Conservation (phyloP, 2,113 vertebrate species). For the Ammodramus savannarum region DNA sequence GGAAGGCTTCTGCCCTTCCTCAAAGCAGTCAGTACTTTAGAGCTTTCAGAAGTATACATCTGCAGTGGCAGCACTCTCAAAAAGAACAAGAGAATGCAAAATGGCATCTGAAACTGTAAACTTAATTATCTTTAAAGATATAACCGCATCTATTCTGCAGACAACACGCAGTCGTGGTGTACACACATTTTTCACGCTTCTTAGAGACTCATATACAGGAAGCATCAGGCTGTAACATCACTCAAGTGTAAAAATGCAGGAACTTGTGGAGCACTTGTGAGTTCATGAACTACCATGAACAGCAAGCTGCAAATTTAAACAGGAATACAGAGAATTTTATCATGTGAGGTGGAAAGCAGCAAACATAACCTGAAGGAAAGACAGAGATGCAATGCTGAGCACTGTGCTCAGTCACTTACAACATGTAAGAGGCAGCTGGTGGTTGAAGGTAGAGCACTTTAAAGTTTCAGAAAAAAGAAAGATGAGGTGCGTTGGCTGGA, state of each 20-base stretch:
- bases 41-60: neutral
- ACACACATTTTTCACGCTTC: neutral
- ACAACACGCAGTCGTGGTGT: rapidly evolving
- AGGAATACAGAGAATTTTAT: neutral
- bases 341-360: neutral
- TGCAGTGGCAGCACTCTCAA: neutral
- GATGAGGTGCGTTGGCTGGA: neutral
- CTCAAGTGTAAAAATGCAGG: neutral
- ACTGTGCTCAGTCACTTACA: neutral
- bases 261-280: neutral
- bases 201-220: neutral
- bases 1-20: neutral
- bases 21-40: neutral
- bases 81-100: neutral
- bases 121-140: neutral
- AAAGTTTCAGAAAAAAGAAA: neutral
- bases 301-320: neutral
- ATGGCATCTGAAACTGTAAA: neutral
- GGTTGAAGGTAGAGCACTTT: neutral
- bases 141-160: neutral
- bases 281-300: neutral
- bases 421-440: neutral
- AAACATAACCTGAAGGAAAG: neutral
- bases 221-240: neutral
- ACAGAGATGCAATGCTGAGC: neutral